These are phyloP conservation scores for Drosophila ficusphila DNA, from an alignment of 1,140 invertebrate genomes.

Conservation along the genomic window DNA sequence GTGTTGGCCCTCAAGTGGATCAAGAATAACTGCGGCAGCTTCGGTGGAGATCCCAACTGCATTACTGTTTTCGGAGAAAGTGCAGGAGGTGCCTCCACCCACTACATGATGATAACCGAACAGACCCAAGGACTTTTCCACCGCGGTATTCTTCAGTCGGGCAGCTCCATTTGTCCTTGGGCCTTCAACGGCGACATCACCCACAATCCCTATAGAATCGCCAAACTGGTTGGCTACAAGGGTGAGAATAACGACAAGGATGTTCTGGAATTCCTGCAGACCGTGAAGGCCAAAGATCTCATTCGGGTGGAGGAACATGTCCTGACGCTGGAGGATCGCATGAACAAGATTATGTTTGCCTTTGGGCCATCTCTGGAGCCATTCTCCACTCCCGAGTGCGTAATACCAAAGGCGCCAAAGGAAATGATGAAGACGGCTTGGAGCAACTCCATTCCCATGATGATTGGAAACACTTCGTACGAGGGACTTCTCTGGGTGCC, in stretches of 20 bases:
- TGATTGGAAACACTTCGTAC: constrained; percentile 82
- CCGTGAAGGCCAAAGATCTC: constrained; percentile 85
- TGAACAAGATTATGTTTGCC: constrained; percentile 59
- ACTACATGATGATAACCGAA: constrained; percentile 87
- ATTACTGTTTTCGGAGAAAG: constrained; percentile 85
- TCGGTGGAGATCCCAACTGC: constrained; percentile 85
- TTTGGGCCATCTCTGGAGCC: constrained; percentile 83
- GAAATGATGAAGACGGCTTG: constrained; percentile 80
- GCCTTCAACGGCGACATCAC: constrained; percentile 54
- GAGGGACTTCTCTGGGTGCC: constrained; percentile 80
- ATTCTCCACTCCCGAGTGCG: constrained; percentile 62
- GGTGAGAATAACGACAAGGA: constrained; percentile 76
- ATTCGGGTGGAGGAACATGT: constrained; percentile 81
- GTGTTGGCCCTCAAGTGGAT: constrained; percentile 88
- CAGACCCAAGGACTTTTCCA: constrained; percentile 85
- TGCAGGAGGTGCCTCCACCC: constrained; percentile 84
- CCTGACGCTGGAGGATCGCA: constrained; percentile 56
- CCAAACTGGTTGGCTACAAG: constrained; percentile 71
- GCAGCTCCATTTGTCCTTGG: constrained; percentile 69
- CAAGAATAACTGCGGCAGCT: constrained; percentile 87
- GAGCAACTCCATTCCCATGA: constrained; percentile 83
- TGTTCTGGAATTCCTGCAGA: constrained; percentile 65
- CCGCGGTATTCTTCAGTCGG: constrained; percentile 83
- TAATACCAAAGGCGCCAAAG: constrained; percentile 74
- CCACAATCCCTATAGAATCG: constrained; percentile 57